Evolutionary conservation across 1,140 invertebrate genomes (phyloP).

Genomic region (Maconellicoccus hirsutus): DNA sequence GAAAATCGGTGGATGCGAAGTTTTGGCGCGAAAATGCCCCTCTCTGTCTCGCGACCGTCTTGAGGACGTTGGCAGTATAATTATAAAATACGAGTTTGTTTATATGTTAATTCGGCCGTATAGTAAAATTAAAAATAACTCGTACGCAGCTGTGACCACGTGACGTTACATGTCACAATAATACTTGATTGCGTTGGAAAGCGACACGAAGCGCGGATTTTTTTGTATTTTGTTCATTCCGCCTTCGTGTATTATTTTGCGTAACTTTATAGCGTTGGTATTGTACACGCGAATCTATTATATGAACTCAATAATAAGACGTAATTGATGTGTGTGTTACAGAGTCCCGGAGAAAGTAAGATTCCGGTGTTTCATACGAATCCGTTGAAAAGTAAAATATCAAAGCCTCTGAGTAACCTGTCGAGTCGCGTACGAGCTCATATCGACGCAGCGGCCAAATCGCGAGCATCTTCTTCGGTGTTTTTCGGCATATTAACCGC

Average conservation of each 20-base stretch:
- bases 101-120: neutral
- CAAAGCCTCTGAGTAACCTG: conserved; percentile 29
- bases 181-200: neutral
- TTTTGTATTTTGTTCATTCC: neutral
- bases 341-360: conserved; percentile 34
- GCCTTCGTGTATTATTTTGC: too few species aligned
- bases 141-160: neutral
- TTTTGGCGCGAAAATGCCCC: too few species aligned
- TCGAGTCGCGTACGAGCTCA: conserved; percentile 32
- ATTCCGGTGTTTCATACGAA: conserved; percentile 33
- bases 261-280: neutral
- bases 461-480: conserved; percentile 26
- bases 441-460: conserved; percentile 27
- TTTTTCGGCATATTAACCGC: conserved; percentile 28
- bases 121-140: neutral
- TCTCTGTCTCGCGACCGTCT: too few species aligned
- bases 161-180: neutral
- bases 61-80: neutral
- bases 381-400: conserved; percentile 29
- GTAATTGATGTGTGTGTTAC: conserved; percentile 27
- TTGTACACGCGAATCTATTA: neutral
- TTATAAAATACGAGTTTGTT: neutral
- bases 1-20: too few species aligned
- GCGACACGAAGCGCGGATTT: too few species aligned
- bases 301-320: neutral